Conservation (phyloP, 2,797 vertebrate species). For the Distichodus sexfasciatus region DNA sequence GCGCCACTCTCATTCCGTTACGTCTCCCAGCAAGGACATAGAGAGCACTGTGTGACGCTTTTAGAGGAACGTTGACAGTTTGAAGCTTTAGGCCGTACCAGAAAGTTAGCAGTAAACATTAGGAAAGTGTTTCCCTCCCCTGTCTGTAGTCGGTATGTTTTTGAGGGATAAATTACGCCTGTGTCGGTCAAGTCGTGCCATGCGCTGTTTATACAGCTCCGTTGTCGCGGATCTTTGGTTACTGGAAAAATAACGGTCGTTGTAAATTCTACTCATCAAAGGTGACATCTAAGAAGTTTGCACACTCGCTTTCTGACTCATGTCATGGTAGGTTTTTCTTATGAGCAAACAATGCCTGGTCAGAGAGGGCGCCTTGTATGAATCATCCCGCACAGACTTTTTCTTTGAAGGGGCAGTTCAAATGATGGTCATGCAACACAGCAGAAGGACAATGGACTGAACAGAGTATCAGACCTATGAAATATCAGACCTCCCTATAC, state of each 20-base stretch:
- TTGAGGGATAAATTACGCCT: not conserved
- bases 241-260: not conserved
- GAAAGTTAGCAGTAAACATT: not conserved
- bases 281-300: conserved; percentile 4
- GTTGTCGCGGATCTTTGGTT: not conserved
- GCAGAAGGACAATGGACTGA: conserved; percentile 35
- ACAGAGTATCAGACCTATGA: not conserved
- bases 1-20: not conserved
- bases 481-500: not conserved
- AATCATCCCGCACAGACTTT: conserved; percentile 29
- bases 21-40: conserved; percentile 5
- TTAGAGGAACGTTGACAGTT: conserved; percentile 2
- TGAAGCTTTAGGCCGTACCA: not conserved
- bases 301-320: conserved; percentile 25
- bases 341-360: conserved; percentile 10
- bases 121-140: too few species aligned
- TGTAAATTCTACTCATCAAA: conserved; percentile 21
- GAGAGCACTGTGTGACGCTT: not conserved
- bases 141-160: not conserved
- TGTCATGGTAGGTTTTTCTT: not conserved
- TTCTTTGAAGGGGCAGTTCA: conserved; percentile 57
- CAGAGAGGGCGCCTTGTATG: conserved; percentile 4
- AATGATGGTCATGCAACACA: conserved; percentile 48
- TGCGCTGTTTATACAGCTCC: not conserved
- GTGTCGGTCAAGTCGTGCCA: not conserved